Conservation (phyloP, 2,113 vertebrate species). For the Varanus komodoensis region DNA sequence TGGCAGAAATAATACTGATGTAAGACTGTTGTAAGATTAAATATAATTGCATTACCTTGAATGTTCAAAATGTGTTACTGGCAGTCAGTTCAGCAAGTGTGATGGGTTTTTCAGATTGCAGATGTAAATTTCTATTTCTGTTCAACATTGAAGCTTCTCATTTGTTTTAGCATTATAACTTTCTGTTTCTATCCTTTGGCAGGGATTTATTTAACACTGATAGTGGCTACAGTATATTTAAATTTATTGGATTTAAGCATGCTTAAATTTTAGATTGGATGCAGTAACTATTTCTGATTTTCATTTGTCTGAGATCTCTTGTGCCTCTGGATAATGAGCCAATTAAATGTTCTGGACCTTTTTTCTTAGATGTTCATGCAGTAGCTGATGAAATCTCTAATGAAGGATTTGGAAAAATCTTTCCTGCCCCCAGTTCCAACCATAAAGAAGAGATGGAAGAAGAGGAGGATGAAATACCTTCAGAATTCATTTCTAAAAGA, state of each 20-base stretch:
- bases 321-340: background rate
- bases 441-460: slow-evolving; percentile 82
- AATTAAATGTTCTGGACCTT: background rate
- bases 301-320: background rate
- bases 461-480: slow-evolving; percentile 84
- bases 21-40: background rate
- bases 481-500: slow-evolving; percentile 91
- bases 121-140: background rate
- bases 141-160: background rate
- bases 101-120: background rate
- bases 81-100: background rate
- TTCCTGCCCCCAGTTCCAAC: slow-evolving; percentile 81
- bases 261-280: background rate
- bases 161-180: background rate
- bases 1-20: background rate
- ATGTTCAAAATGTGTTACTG: background rate
- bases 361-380: slow-evolving; percentile 65
- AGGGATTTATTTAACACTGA: background rate
- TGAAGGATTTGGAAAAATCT: slow-evolving; percentile 94
- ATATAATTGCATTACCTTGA: background rate
- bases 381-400: slow-evolving; percentile 60
- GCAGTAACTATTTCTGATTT: background rate
- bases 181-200: background rate
- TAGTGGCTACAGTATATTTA: background rate
- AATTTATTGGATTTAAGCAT: background rate